Evolutionary conservation across 2,113 vertebrate genomes (phyloP).

Genomic region (Mormyrus lacerda): DNA sequence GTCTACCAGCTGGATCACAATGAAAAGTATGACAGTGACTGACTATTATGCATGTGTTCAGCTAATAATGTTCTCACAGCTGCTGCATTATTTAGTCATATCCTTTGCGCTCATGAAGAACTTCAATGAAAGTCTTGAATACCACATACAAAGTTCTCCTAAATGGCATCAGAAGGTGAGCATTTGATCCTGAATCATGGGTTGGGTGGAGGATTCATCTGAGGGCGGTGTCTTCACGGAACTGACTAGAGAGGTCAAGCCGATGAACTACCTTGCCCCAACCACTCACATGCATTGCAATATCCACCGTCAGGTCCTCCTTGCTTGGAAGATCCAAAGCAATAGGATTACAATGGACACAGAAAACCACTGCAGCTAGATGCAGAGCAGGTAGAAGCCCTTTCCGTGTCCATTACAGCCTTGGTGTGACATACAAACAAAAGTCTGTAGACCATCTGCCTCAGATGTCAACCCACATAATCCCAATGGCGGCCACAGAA

Average conservation of each 20-base stretch:
- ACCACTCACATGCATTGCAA: not conserved
- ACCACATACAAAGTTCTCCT: not conserved
- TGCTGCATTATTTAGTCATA: constrained; percentile 10
- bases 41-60: not conserved
- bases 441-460: not conserved
- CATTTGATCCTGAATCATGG: not conserved
- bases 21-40: not conserved
- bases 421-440: not conserved
- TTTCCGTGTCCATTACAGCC: not conserved
- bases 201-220: not conserved
- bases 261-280: not conserved
- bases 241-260: not conserved
- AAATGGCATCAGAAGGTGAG: not conserved
- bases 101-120: not conserved
- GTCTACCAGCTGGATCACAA: not conserved
- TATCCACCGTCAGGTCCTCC: not conserved
- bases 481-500: not conserved
- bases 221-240: not conserved
- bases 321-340: not conserved
- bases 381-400: not conserved
- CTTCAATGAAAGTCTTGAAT: not conserved
- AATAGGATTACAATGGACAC: not conserved
- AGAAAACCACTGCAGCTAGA: not conserved
- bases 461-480: not conserved
- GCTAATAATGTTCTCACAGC: constrained; percentile 19